These are phyloP conservation scores for Labrus mixtus DNA, from an alignment of 2,113 vertebrate genomes.

Conservation along the genomic window DNA sequence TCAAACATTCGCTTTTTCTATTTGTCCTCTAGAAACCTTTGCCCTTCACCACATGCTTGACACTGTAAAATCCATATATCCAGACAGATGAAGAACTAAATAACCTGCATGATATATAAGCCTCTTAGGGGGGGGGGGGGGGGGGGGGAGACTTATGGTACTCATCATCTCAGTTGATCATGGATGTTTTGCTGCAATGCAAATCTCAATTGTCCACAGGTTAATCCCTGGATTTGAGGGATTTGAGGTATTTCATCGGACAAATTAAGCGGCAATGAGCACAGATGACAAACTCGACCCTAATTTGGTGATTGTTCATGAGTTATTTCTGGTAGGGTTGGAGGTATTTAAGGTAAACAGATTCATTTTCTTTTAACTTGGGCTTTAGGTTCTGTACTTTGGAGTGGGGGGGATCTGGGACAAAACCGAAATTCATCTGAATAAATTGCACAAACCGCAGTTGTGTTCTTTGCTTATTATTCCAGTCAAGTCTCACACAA, in stretches of 20 bases:
- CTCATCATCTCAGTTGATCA: constrained; percentile 61
- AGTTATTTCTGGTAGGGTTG: background rate
- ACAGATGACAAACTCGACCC: constrained; percentile 44
- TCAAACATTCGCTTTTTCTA: background rate
- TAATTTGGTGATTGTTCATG: constrained; percentile 46
- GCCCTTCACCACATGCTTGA: background rate
- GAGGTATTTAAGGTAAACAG: background rate
- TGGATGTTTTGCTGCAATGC: constrained; percentile 28
- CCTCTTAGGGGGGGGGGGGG: constrained; percentile 41
- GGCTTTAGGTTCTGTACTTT: background rate
- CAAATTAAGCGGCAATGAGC: constrained; percentile 41
- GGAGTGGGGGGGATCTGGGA: background rate
- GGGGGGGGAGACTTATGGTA: constrained; percentile 44
- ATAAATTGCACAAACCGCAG: background rate
- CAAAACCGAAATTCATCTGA: background rate
- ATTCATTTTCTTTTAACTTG: background rate
- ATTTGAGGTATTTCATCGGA: constrained; percentile 45
- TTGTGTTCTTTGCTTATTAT: background rate
- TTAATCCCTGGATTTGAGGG: constrained; percentile 63
- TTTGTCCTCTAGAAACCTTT: constrained; percentile 2
- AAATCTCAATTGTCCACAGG: constrained; percentile 62
- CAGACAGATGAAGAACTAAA: constrained; percentile 35
- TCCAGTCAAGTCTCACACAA: constrained; percentile 4
- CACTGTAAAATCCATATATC: constrained; percentile 44
- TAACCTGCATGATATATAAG: constrained; percentile 58